These are phyloP conservation scores for Ceyx margarethae DNA, from an alignment of 2,113 vertebrate genomes.

Conservation along the genomic window DNA sequence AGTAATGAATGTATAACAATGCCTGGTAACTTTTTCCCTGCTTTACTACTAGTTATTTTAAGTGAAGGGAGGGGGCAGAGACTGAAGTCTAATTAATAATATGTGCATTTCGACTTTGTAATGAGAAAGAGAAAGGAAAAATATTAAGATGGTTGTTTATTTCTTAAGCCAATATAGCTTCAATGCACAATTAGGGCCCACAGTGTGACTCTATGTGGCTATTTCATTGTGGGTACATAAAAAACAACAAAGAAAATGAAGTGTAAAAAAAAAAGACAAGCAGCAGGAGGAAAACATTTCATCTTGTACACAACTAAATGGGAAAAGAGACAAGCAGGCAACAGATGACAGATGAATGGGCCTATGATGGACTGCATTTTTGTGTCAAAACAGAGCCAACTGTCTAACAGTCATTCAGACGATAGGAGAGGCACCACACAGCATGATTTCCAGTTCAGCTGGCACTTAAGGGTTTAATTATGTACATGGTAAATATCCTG, in stretches of 20 bases:
- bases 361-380: conserved; percentile 64
- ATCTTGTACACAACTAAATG: conserved; percentile 53
- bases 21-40: conserved; percentile 7
- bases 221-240: conserved; percentile 34
- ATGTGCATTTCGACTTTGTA: conserved; percentile 21
- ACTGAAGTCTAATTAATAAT: conserved; percentile 42
- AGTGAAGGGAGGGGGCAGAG: background rate
- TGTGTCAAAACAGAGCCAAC: conserved; percentile 60
- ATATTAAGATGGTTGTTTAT: conserved; percentile 13
- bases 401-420: conserved; percentile 59
- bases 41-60: conserved; percentile 18
- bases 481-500: conserved; percentile 46
- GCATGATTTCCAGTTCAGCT: conserved; percentile 60
- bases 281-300: conserved; percentile 59
- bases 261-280: conserved; percentile 23
- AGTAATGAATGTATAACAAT: conserved; percentile 28
- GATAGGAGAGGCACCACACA: conserved; percentile 43
- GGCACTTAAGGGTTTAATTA: conserved; percentile 49
- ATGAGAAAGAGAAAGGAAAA: conserved; percentile 31
- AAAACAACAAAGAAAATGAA: conserved; percentile 52
- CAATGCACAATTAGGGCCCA: background rate
- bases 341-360: conserved; percentile 67
- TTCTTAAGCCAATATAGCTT: conserved; percentile 27
- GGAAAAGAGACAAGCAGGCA: conserved; percentile 58
- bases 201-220: conserved; percentile 21